Percentiles rank a stretch among this genome's conserved stretches.
These are phyloP conservation scores for Megaceryle alcyon DNA, from an alignment of 2,797 vertebrate species.

Conservation along the genomic window DNA sequence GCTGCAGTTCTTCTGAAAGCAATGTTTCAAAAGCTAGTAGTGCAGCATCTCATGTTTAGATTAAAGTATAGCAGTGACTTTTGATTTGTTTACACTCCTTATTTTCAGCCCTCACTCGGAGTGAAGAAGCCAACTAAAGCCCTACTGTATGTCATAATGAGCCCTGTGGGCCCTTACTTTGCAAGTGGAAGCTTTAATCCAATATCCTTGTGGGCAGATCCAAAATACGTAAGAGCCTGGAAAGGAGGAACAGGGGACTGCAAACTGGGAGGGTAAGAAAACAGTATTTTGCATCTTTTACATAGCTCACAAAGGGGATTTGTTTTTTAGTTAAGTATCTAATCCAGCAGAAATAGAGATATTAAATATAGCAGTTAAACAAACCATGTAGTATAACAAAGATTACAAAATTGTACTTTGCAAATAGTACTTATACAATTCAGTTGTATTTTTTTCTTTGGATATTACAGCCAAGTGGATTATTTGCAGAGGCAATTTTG, in stretches of 20 bases:
- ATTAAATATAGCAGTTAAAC: not conserved
- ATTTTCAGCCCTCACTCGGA: conserved; percentile 84
- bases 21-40: not conserved
- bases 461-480: not conserved
- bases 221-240: conserved; percentile 90
- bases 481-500: not conserved
- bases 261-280: conserved; percentile 90
- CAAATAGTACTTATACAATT: not conserved
- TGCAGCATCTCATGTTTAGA: not conserved
- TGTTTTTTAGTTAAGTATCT: not conserved
- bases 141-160: conserved; percentile 89
- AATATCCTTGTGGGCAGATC: conserved; percentile 89
- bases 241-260: conserved; percentile 91
- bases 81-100: not conserved
- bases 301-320: not conserved
- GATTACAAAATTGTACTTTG: not conserved
- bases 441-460: not conserved
- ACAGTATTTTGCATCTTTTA: not conserved
- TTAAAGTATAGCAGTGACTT: not conserved
- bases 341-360: not conserved
- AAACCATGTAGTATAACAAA: fast-evolving
- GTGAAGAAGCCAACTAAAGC: conserved; percentile 85
- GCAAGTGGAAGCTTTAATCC: conserved; percentile 76
- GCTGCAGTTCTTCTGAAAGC: not conserved
- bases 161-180: conserved; percentile 89